Conservation (phyloP, 2,888 invertebrate genomes). For the Tyria jacobaeae region DNA sequence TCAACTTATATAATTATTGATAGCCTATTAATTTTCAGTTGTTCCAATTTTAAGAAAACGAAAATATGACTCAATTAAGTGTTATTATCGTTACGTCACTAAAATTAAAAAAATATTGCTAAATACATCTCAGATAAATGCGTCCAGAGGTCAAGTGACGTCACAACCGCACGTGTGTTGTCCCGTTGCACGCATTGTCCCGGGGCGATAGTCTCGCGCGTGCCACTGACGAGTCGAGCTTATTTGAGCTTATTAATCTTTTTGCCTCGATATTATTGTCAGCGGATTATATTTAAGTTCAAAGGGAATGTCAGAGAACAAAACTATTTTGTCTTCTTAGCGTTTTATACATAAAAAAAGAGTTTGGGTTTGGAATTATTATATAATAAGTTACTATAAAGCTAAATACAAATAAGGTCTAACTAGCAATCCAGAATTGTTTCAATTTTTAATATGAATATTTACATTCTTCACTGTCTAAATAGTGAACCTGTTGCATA, state of each 20-base stretch:
- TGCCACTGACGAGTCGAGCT: slow-evolving; percentile 44
- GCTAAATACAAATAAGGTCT: too few relatives aligned
- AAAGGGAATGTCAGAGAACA: slow-evolving; percentile 17
- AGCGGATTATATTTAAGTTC: slow-evolving; percentile 28
- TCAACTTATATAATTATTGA: too few relatives aligned
- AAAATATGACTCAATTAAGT: too few relatives aligned
- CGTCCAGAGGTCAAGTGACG: slow-evolving; percentile 27
- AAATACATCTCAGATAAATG: slow-evolving; percentile 4
- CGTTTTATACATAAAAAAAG: background rate
- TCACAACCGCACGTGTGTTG: slow-evolving; percentile 1
- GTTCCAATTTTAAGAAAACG: too few relatives aligned
- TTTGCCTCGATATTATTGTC: slow-evolving; percentile 23
- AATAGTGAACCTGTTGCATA: too few relatives aligned
- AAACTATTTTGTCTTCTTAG: background rate
- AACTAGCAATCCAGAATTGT: too few relatives aligned
- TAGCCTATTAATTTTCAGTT: too few relatives aligned
- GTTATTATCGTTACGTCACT: too few relatives aligned
- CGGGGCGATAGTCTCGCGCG: slow-evolving; percentile 19
- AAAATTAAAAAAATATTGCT: background rate
- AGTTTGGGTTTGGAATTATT: too few relatives aligned
- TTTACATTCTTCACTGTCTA: too few relatives aligned
- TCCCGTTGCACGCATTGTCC: slow-evolving; percentile 26
- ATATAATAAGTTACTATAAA: too few relatives aligned
- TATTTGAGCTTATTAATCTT: slow-evolving; percentile 37
- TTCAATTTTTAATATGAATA: too few relatives aligned